Base-by-base conservation (phyloP, 2,888 invertebrate species). In the Diogma glabrata region DNA sequence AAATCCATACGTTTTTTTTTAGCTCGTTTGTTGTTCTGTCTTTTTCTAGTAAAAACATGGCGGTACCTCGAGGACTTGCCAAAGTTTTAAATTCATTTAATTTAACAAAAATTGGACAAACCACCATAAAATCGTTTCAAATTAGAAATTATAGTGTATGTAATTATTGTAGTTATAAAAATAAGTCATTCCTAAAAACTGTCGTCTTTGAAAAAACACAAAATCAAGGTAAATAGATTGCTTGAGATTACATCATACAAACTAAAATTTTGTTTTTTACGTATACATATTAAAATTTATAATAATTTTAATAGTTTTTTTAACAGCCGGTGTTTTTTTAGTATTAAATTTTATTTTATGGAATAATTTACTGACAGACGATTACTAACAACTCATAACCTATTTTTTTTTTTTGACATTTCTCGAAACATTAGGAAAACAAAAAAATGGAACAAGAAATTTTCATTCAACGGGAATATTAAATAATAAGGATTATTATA, bases 401-500 rank as follows among this genome's bases (percentile, higher is more conserved):
- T n/a, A n/a, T n/a, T n/a, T n/a, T n/a, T n/a, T n/a, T n/a, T n/a
- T n/a, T n/a, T n/a, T n/a, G n/a, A n/a, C n/a, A n/a, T n/a, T n/a
- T n/a, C n/a, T n/a, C n/a, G n/a, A n/a, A n/a, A n/a, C n/a, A n/a
- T n/a, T n/a, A n/a, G n/a, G n/a, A n/a, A n/a, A n/a, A n/a, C n/a
- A n/a, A n/a, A n/a, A n/a, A n/a, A n/a, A n/a, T n/a, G n/a, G n/a
- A n/a, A n/a, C n/a, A n/a, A n/a, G n/a, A n/a, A 52, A 67, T 54
- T 74, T 87, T 59, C 81, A 84, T 63, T 74, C 75, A 9, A 75
- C 80, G 6, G 66, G 68, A 45, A 63, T 60, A 46, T 62, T 77
- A 46, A 9, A 33, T 20, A 74, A 76, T 59, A 81, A 78, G 58
- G 88, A 95, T 69, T 99, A 95, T 66, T 99, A 99, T 64, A 84